These are phyloP conservation scores for Poeciliopsis presidionis DNA, from an alignment of 2,797 vertebrate genomes.

Conservation along the genomic window DNA sequence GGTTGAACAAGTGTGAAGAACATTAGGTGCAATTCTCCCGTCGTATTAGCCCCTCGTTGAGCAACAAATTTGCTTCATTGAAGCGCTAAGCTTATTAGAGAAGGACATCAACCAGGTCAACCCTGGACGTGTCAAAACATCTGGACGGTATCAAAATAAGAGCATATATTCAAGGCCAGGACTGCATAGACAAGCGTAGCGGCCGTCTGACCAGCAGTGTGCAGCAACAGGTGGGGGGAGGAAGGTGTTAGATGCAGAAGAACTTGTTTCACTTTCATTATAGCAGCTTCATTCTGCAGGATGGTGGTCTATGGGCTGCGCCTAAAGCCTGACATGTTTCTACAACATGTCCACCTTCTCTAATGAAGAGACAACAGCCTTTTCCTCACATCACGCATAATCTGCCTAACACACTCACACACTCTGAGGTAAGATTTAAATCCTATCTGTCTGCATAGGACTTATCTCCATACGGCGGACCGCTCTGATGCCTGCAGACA, in stretches of 20 bases:
- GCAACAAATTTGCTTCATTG: background rate
- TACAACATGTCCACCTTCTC: background rate
- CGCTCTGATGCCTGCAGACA: slow-evolving; percentile 21
- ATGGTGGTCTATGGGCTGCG: background rate
- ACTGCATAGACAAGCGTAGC: background rate
- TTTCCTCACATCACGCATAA: background rate
- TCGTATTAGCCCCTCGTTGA: background rate
- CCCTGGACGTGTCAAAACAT: too few relatives aligned
- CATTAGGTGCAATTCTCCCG: background rate
- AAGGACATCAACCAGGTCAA: background rate
- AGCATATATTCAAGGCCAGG: background rate
- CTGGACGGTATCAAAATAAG: too few relatives aligned
- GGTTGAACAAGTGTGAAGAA: background rate
- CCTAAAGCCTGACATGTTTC: background rate
- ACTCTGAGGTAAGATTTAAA: background rate
- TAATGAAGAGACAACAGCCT: background rate
- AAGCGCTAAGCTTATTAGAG: background rate
- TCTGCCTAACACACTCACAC: background rate
- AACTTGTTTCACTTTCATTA: background rate
- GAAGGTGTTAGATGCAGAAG: background rate
- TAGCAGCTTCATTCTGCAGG: too few relatives aligned
- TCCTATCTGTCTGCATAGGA: background rate
- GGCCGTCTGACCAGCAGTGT: background rate
- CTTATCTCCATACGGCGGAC: background rate
- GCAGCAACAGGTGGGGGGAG: background rate